Base-by-base conservation (phyloP, 2,113 vertebrate species). In the Erinaceus europaeus region DNA sequence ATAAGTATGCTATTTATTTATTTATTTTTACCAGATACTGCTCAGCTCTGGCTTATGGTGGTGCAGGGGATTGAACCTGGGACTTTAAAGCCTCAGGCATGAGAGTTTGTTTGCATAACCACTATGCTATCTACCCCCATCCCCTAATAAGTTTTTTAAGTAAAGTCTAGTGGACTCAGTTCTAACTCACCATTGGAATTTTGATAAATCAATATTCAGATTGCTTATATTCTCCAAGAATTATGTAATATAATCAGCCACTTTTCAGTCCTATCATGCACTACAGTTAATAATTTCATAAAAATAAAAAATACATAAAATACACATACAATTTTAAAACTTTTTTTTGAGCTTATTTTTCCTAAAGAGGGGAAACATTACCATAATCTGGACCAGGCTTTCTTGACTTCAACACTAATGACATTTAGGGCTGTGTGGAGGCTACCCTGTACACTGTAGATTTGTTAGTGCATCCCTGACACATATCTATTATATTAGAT, bases 191-290 rank as follows among this genome's bases (percentile, higher is more conserved):
- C 27, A 40, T 21, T 77, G 52, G 23, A 15, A 64, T 74, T 84
- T 86, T 42, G 38, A 32, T 57, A 93, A 92, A 65, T 81, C 1
- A 59, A 17, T 38, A 48, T 92, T 88, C 74, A 88, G 55, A 57
- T 72, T 91, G 91, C 77, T 94, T 71, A 65, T 78, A 78, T 25
- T 65, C 25, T 44, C 62, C 17, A 89, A 90, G 72, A 85, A 14
- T 67, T 92, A 34, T 6, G 38, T 67, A 59, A 88, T 90, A 83
- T 92, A 93, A 77, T 90, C 81, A 86, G 69, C 55, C 69, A 85
- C 67, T 27, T 65, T 88, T 75, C 64, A 92, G 83, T 69, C 85
- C 75, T 68, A 65, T 84, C 3, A 32, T 68, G 72, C 82, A 34
- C 1, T 17, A 78, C n/a, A 50, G 29, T 77, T 59, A 78, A 48